These are phyloP conservation scores for Actinia equina DNA, from an alignment of 64 coral and sea anemone species.

Conservation along the genomic window DNA sequence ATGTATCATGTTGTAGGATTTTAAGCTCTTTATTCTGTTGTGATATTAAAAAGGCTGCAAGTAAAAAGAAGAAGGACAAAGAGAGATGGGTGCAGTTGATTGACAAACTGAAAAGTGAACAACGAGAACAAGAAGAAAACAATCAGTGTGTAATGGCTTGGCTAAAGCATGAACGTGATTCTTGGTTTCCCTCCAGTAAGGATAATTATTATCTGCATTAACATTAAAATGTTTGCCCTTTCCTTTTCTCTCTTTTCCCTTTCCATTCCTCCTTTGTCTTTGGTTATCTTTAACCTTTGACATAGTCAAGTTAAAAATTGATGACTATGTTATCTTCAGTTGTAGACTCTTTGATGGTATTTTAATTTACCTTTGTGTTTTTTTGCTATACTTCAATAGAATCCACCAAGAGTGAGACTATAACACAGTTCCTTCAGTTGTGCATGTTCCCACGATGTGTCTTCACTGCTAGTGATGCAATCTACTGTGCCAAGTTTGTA, in stretches of 20 bases:
- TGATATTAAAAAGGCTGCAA: slow-evolving; percentile 50
- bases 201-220: too few species aligned
- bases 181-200: slow-evolving; percentile 92
- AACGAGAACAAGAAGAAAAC: slow-evolving; percentile 89
- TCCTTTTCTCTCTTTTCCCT: too few species aligned
- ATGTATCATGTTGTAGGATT: neutral
- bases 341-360: neutral
- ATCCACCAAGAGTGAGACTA: slow-evolving; percentile 97
- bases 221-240: too few species aligned
- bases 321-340: too few species aligned
- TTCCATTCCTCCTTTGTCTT: neutral
- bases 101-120: slow-evolving; percentile 94
- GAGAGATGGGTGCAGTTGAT: slow-evolving; percentile 82
- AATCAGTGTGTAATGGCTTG: slow-evolving; percentile 89
- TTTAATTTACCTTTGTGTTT: neutral
- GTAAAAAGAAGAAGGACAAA: slow-evolving; percentile 97
- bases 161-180: slow-evolving; percentile 93
- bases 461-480: slow-evolving; percentile 89
- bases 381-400: slow-evolving; percentile 27
- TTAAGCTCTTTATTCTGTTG: neutral
- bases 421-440: slow-evolving; percentile 93
- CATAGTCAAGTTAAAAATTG: too few species aligned
- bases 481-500: slow-evolving; percentile 99
- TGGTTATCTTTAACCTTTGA: neutral
- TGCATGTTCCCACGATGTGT: slow-evolving; percentile 99